Evolutionary conservation across 2,797 vertebrate genomes (phyloP), one percentile per base, ranked within the genome.

Genomic region (Pipistrellus pipistrellus): DNA sequence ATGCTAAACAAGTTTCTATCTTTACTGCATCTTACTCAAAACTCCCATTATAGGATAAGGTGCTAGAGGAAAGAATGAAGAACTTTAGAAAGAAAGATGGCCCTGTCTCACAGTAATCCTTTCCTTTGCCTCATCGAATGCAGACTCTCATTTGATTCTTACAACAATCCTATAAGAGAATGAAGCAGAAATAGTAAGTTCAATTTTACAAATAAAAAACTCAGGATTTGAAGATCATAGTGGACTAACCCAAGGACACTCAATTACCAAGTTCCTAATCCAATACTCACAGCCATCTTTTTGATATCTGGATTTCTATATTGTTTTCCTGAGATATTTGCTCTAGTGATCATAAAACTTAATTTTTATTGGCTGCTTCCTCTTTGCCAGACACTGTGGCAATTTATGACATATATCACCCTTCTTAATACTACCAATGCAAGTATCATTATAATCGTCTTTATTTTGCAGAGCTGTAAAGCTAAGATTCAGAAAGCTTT

Each of bases 401-500:
- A 85, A 82, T 25, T 77, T 25, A 25, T 32, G 44, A 68, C 25
- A 77, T 27, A 35, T 10, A 32, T 32, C 32, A 44, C 15, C 17
- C 57, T 41, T 81, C 80, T 73, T 73, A 77, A 69, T 81, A 27
- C 53, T 59, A 25, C 8, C 8, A 32, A 0, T 64, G 38, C 62
- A 66, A 57, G 30, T 46, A 55, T 30, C 15, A 72, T 72, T 69
- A 68, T 64, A 12, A 3, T 11, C 44, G n/a, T 73, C 20, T 12
- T 92, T 55, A 72, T 75, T 92, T 82, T 71, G 69, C n/a, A 90
- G 55, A 90, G 6, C 27, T 76, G 25, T 53, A 69, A 72, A 72
- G 89, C 25, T 55, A 84, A 78, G 38, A 46, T 32, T 85, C 69
- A 51, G 15, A 77, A 73, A 69, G 15, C 62, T 93, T 93, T 91